These are phyloP conservation scores for Nerophis ophidion DNA, from an alignment of 2,113 vertebrate species.

Conservation along the genomic window DNA sequence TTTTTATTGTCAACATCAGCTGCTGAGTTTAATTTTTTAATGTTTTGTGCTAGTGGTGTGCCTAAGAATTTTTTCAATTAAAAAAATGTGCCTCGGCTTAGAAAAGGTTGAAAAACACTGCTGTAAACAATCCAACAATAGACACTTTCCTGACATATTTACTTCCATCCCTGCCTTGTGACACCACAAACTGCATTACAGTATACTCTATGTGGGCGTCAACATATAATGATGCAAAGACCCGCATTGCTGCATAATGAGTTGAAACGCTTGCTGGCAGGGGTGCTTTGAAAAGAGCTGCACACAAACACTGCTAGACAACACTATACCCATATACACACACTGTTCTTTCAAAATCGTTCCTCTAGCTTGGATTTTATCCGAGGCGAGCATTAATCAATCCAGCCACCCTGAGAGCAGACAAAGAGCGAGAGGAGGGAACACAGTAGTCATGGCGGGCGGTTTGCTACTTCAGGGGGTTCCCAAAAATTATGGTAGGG, in stretches of 20 bases:
- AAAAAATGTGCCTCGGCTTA: no score
- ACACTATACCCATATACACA: conserved; percentile 7
- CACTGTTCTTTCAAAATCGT: conserved; percentile 21
- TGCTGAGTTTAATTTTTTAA: no score
- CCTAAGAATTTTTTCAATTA: no score
- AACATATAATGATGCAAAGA: conserved; percentile 39
- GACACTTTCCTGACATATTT: background rate
- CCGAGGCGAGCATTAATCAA: conserved; percentile 47
- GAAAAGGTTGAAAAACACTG: no score
- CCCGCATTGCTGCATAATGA: conserved; percentile 53
- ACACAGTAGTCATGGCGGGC: background rate
- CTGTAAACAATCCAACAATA: background rate
- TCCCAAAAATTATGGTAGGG: no score
- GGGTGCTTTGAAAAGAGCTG: conserved; percentile 31
- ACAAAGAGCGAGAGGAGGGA: conserved; percentile 25
- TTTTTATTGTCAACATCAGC: no score
- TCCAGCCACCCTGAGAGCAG: conserved; percentile 37
- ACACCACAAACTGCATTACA: conserved; percentile 13
- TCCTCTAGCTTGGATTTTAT: conserved; percentile 40
- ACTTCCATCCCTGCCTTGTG: conserved; percentile 1
- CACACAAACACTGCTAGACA: conserved; percentile 10
- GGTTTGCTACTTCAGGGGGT: background rate
- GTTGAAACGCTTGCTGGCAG: conserved; percentile 45
- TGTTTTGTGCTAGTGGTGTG: no score
- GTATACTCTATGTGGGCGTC: conserved; percentile 15